Evolutionary conservation across 2,113 vertebrate genomes (phyloP).

Genomic region (Potamarius usumacintae): DNA sequence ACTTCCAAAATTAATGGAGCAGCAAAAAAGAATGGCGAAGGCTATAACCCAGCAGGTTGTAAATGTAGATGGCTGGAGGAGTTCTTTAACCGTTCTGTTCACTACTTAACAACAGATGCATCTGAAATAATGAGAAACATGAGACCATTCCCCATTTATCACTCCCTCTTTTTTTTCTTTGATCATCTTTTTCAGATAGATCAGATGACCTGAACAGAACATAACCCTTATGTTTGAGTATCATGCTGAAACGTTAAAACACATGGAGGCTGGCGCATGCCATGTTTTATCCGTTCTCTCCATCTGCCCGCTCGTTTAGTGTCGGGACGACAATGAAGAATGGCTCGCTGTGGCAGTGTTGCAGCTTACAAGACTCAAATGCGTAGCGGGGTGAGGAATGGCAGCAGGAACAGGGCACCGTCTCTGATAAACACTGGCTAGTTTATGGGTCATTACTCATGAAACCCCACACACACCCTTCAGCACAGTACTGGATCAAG

Average conservation of each 20-base stretch:
- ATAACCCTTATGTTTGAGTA: neutral
- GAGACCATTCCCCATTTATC: neutral
- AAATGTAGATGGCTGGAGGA: neutral
- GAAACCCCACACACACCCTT: neutral
- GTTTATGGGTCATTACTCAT: conserved; percentile 45
- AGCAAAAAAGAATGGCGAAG: neutral
- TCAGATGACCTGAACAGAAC: neutral
- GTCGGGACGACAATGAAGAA: conserved; percentile 47
- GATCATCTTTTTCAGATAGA: neutral
- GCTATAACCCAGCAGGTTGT: neutral
- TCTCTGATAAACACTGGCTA: conserved; percentile 28
- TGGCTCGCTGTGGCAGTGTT: conserved; percentile 26
- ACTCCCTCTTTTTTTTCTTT: neutral
- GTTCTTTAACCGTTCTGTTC: neutral
- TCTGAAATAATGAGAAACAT: neutral
- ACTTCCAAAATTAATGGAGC: neutral
- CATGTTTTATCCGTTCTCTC: conserved; percentile 30
- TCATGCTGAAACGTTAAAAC: neutral
- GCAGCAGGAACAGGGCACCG: neutral
- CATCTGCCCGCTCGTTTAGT: conserved; percentile 23
- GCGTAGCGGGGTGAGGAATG: neutral
- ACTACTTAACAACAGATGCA: neutral
- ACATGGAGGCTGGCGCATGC: neutral
- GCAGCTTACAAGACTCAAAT: conserved; percentile 64
- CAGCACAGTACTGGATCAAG: neutral